Evolutionary conservation across 2,797 vertebrate species (phyloP).

Genomic region (Sebastes trivittatus): DNA sequence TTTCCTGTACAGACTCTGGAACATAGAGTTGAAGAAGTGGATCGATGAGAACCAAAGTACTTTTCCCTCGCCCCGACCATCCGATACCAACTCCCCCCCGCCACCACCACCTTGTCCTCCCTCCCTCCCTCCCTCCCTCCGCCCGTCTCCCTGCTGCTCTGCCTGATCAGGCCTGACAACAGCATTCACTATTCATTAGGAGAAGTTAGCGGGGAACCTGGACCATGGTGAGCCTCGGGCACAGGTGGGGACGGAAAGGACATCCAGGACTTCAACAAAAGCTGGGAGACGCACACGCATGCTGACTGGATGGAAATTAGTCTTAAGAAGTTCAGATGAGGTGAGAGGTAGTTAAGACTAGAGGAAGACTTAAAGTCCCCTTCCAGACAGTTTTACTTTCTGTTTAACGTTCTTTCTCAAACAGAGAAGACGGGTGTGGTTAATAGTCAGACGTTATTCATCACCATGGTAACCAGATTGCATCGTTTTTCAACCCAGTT

Average conservation of each 20-base stretch:
- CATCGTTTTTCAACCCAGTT: no score
- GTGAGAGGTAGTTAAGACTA: not conserved
- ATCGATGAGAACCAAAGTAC: not conserved
- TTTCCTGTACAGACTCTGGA: not conserved
- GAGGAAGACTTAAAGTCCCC: not conserved
- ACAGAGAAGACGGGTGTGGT: no score
- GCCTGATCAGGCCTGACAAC: conserved; percentile 50
- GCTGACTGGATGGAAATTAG: not conserved
- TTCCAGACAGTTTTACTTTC: no score
- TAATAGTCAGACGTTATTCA: no score
- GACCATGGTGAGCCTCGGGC: not conserved
- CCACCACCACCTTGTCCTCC: not conserved
- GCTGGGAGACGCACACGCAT: not conserved
- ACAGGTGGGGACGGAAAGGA: conserved; percentile 1
- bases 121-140: conserved; percentile 8
- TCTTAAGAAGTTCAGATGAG: not conserved
- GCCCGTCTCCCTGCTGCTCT: conserved; percentile 27
- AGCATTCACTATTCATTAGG: conserved; percentile 47
- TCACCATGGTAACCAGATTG: no score
- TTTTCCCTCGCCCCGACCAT: not conserved
- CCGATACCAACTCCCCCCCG: not conserved
- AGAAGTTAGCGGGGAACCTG: conserved; percentile 5
- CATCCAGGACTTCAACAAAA: not conserved
- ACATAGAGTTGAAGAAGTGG: not conserved
- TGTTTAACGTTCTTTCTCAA: no score